Evolutionary conservation across 2,888 invertebrate species (phyloP).

Genomic region (Ametastegia equiseti): DNA sequence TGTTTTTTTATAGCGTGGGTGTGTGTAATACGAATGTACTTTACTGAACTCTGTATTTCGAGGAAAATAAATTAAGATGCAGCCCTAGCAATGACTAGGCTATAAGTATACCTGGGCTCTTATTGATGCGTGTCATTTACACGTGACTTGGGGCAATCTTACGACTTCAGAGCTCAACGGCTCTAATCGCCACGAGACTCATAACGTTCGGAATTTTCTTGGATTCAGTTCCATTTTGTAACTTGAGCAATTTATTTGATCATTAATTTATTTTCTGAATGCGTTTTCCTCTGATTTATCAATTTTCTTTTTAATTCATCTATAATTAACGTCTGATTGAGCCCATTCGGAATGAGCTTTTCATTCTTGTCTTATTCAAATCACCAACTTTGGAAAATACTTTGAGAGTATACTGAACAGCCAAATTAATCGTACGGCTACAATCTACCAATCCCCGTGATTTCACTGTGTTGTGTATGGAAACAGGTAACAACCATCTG

Average conservation of each 20-base stretch:
- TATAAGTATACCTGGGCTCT: not conserved
- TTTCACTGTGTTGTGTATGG: not conserved
- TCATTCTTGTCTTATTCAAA: not conserved
- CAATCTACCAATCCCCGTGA: not conserved
- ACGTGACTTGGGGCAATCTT: conserved; percentile 35
- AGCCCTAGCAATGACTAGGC: conserved; percentile 32
- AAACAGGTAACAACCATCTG: not conserved
- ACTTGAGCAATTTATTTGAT: not conserved
- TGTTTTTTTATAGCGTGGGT: no score
- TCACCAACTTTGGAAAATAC: not conserved
- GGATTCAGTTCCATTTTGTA: not conserved
- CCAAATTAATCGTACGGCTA: not conserved
- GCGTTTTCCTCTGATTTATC: not conserved
- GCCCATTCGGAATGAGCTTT: not conserved
- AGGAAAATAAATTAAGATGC: conserved; percentile 19
- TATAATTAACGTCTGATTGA: no score
- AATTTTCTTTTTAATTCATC: not conserved
- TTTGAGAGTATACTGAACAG: not conserved
- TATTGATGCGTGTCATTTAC: conserved; percentile 27
- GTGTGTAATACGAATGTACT: not conserved
- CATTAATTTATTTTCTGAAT: not conserved
- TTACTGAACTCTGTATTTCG: not conserved
- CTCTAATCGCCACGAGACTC: conserved; percentile 6
- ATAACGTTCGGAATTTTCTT: not conserved
- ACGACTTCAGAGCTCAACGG: conserved; percentile 16